phyloP scores from a whole-genome alignment of 1,140 invertebrate genomes.

The Zaprionus ornatus region DNA sequence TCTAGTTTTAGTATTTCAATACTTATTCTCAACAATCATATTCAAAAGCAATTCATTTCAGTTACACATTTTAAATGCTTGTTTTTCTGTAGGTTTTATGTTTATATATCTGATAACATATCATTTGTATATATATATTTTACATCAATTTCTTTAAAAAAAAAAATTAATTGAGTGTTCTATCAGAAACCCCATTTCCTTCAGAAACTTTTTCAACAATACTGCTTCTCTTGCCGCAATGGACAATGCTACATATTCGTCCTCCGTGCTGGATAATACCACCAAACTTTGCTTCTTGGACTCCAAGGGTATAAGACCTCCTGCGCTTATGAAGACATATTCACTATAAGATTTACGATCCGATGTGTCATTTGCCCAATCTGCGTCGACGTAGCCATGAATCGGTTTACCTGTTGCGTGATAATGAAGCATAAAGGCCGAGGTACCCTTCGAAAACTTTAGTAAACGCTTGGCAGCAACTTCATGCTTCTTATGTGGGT shows the following conservation, averaged over 20 bases:
- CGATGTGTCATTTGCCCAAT: slow-evolving; percentile 20
- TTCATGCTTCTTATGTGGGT: slow-evolving; percentile 10
- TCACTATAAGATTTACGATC: slow-evolving; percentile 18
- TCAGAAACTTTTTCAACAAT: slow-evolving; percentile 64
- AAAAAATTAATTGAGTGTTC: slow-evolving; percentile 6
- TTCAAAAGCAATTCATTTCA: neutral
- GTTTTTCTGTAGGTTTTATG: slow-evolving; percentile 20
- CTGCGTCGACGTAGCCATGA: slow-evolving; percentile 31
- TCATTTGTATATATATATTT: slow-evolving; percentile 31
- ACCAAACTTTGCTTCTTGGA: slow-evolving; percentile 20
- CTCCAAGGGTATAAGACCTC: neutral
- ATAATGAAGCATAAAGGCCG: neutral
- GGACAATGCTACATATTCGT: slow-evolving; percentile 69
- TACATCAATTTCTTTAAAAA: slow-evolving; percentile 40
- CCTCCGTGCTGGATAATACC: slow-evolving; percentile 72
- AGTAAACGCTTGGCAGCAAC: neutral
- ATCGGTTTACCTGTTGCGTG: neutral
- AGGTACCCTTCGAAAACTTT: too few relatives aligned
- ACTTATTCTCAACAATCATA: too few relatives aligned
- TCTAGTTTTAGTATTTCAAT: too few relatives aligned
- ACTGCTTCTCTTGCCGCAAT: slow-evolving; percentile 83
- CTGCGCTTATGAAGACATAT: slow-evolving; percentile 9
- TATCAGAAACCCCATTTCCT: slow-evolving; percentile 49
- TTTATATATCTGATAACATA: slow-evolving; percentile 35
- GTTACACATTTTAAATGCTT: slow-evolving; percentile 17